Base-by-base conservation (phyloP, 2,888 invertebrate genomes). In the Carterocephalus palaemon region DNA sequence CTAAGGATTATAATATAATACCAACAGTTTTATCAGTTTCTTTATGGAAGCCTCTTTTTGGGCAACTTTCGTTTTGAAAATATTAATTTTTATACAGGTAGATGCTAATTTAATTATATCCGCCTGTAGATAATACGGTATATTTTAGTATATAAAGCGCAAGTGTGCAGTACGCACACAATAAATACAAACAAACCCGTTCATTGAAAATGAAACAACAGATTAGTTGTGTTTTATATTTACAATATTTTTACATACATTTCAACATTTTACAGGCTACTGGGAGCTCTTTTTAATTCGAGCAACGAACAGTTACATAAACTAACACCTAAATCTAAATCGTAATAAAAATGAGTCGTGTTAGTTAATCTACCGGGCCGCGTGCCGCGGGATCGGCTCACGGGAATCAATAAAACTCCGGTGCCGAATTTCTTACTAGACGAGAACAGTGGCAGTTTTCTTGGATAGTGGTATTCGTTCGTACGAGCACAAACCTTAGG, bases 231-330 rank as follows among this genome's bases (percentile, higher is more conserved):
- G 72, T 79, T 81, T 84, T 84, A 75, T 85, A 86, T 86, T 84
- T 85, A 85, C 85, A 85, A 68, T 60, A 57, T 81, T 80, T 86
- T 82, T 84, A 84, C 84, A 84, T 83, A 80, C 82, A 84, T 82
- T 85, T 84, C 79, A 86, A 86, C 85, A 82, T 82, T 76, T 79
- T 85, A 86, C 86, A 82, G 75, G 74, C 86, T 86, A 86, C 86
- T 74, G 75, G 77, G 82, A 84, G 84, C 86, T 86, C 86, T 78
- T 85, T 86, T 85, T 85, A 79, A 85, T 85, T 85, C 85, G 85
- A 86, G 85, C 86, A 81, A 85, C 84, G 86, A 85, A 85, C 84
- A 84, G 64, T 84, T 84, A 85, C 83, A 82, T 84, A 77, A 79
- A 82, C 84, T 85, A 84, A 84, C 84, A 86, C 82, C 75, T 86